Conservation (phyloP, 2,113 vertebrate genomes). For the Carollia perspicillata region DNA sequence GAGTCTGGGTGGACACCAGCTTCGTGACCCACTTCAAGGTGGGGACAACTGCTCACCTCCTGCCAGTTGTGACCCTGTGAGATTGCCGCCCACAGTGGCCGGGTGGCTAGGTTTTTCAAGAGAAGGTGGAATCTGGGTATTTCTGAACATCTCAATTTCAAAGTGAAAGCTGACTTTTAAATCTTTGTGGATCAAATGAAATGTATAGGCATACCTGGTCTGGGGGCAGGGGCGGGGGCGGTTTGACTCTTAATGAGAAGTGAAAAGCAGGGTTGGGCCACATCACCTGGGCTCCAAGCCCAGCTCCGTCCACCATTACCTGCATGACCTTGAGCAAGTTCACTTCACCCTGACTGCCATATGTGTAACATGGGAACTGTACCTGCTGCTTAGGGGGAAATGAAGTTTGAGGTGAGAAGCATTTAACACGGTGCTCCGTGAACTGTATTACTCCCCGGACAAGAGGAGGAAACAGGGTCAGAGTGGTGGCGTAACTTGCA, state of each 20-base stretch:
- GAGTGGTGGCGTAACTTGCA: background rate
- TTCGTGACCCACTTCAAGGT: background rate
- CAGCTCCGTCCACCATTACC: background rate
- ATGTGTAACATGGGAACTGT: background rate
- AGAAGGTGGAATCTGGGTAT: background rate
- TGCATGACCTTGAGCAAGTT: background rate
- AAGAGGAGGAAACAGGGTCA: background rate
- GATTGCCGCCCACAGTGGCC: background rate
- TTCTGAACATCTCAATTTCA: constrained; percentile 15
- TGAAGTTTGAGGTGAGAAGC: background rate
- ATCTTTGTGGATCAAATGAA: background rate
- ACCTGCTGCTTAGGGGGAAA: background rate
- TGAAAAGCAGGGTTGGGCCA: background rate
- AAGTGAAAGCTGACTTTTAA: constrained; percentile 31
- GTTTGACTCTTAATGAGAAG: background rate
- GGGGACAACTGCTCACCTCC: background rate
- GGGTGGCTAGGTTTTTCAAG: background rate
- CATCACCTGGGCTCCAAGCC: background rate
- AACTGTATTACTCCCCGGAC: background rate
- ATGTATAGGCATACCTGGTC: background rate
- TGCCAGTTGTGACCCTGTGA: background rate
- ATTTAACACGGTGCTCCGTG: background rate
- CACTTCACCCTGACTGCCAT: background rate
- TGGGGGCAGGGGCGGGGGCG: background rate
- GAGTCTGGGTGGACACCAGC: background rate